Base-by-base conservation (phyloP, 2,797 vertebrate species). In the Sus cebifrons region DNA sequence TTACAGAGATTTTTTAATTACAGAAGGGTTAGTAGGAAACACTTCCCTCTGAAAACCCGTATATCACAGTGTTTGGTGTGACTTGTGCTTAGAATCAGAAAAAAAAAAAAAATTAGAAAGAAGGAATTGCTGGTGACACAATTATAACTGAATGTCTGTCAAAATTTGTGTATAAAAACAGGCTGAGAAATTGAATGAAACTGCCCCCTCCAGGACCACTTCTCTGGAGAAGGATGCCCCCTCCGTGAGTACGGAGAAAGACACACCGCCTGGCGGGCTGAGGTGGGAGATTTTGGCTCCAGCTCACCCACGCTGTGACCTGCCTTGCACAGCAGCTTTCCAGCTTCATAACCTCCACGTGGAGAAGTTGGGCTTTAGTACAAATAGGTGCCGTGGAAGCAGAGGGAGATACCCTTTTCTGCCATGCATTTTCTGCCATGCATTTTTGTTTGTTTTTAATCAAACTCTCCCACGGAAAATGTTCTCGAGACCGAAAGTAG, bases 1-100 rank as follows among this genome's bases (percentile, higher is more conserved):
- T 29, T 87, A 67, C 54, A 12, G 58, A 36, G 18, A 52, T 86
- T 97, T 96, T 97, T 67, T 79, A 97, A 97, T 96, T 92, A 90
- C 18, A 52, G 44, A 40, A 58, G 56, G 54, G 1, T 74, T 91
- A 36, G 4, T 58, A 60, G 52, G 18, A 68, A 78, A 54, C 54
- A 68, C 71, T 89, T 88, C 5, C 16, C 40, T 71, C 58, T 27
- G 3, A 58, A 88, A 81, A 79, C 20, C n/a, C 4, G 17, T 86
- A 21, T 52, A 29, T 86, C 12, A 10, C 29, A 2, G 2, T 21
- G 7, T 68, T 88, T 52, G 20, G 5, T 74, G 71, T 49, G 56
- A 95, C 92, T 12, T 56, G 10, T 86, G 2, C 44, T 92, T 58
- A 62, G 40, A 20, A 49, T 65, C 73, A 21, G 81, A 25, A 77